These are phyloP conservation scores for Drosophila kokeensis DNA, from an alignment of 2,888 invertebrate species.

Conservation along the genomic window DNA sequence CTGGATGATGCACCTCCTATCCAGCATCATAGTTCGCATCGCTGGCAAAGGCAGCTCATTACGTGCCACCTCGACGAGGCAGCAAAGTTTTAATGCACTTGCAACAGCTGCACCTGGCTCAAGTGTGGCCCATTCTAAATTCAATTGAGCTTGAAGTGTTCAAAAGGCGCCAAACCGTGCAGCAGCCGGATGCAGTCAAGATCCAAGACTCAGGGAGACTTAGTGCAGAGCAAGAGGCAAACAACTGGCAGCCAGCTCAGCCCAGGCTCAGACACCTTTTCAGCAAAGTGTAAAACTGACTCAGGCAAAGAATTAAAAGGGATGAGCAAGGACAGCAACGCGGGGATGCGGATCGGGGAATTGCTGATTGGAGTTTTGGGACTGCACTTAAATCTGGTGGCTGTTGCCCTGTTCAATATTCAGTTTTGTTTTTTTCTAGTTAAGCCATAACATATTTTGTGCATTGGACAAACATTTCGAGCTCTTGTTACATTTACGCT, in stretches of 20 bases:
- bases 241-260: conserved; percentile 9
- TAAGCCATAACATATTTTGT: conserved; percentile 43
- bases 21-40: conserved; percentile 10
- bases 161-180: conserved; percentile 60
- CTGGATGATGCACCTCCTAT: background rate
- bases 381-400: conserved; percentile 38
- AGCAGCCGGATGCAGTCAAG: conserved; percentile 45
- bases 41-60: conserved; percentile 56
- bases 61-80: conserved; percentile 34
- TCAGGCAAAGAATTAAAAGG: conserved; percentile 23
- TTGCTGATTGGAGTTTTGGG: conserved; percentile 43
- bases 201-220: conserved; percentile 8
- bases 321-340: background rate
- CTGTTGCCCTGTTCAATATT: conserved; percentile 5
- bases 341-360: background rate
- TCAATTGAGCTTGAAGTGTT: conserved; percentile 75
- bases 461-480: conserved; percentile 31
- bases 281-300: conserved; percentile 5
- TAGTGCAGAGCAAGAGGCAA: background rate
- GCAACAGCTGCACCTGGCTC: conserved; percentile 44
- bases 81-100: conserved; percentile 57
- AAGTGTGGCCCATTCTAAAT: conserved; percentile 69
- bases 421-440: conserved; percentile 19
- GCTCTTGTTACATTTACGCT: conserved; percentile 45
- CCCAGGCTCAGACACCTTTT: conserved; percentile 24